These are phyloP conservation scores for Encarsia formosa DNA, from an alignment of 2,888 invertebrate species.

Conservation along the genomic window DNA sequence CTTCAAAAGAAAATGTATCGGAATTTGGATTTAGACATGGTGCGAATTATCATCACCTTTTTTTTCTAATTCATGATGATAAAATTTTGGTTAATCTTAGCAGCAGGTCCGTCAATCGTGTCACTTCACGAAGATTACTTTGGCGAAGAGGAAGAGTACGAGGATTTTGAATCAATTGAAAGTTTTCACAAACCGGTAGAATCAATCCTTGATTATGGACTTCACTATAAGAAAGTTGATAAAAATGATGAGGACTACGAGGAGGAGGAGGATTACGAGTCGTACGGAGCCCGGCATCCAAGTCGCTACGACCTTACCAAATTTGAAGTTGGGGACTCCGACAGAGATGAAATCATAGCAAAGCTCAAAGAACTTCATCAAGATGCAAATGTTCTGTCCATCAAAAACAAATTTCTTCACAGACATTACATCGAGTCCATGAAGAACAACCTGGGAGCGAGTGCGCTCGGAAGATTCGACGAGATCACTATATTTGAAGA, in stretches of 20 bases:
- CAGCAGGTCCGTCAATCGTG: no score
- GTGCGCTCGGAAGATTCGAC: slow-evolving; percentile 27
- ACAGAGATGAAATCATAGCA: slow-evolving; percentile 24
- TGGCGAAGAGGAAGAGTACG: no score
- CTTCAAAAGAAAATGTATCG: no score
- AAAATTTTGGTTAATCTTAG: no score
- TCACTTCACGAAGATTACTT: no score
- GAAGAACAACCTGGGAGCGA: slow-evolving; percentile 18
- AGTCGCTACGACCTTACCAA: neutral
- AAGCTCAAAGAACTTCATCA: slow-evolving; percentile 22
- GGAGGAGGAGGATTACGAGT: neutral
- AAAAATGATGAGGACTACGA: slow-evolving; percentile 9
- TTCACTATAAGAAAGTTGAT: neutral
- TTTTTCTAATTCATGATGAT: no score
- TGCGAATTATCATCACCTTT: no score
- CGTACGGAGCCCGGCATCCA: neutral
- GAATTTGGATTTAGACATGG: no score
- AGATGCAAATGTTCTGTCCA: slow-evolving; percentile 19
- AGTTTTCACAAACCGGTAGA: neutral
- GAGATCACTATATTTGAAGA: slow-evolving; percentile 22
- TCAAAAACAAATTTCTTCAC: slow-evolving; percentile 32
- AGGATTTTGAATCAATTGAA: no score
- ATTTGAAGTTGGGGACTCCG: neutral
- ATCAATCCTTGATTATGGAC: neutral
- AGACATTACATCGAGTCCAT: slow-evolving; percentile 28